phyloP scores from a whole-genome alignment of 1,140 invertebrate genomes.

The Vollenhovia emeryi region DNA sequence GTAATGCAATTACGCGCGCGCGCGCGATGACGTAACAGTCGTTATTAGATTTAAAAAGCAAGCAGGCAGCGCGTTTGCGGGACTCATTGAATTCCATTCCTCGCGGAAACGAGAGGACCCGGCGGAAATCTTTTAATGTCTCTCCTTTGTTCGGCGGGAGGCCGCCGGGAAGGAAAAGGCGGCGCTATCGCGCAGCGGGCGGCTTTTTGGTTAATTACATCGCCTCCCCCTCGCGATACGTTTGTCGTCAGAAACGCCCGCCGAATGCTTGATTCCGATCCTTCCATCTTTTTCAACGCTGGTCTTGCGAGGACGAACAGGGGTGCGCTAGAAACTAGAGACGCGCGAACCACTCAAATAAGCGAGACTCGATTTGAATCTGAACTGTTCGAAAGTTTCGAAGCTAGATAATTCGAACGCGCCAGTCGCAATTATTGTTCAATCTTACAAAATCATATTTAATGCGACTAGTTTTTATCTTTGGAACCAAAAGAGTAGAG shows the following conservation, averaged over 20 bases:
- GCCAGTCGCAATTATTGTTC: too few relatives aligned
- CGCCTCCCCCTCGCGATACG: background rate
- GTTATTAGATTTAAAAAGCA: constrained; percentile 45
- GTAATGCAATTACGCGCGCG: constrained; percentile 16
- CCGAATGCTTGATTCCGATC: background rate
- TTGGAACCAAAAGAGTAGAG: too few relatives aligned
- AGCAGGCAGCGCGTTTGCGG: constrained; percentile 52
- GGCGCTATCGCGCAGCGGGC: background rate
- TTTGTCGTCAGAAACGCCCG: background rate
- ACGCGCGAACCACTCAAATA: too few relatives aligned
- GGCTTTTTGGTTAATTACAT: constrained; percentile 40
- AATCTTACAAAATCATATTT: too few relatives aligned
- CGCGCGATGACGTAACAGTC: background rate
- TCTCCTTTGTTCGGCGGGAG: constrained; percentile 66
- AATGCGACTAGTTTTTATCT: too few relatives aligned
- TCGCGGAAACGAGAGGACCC: constrained; percentile 70
- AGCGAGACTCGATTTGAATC: too few relatives aligned
- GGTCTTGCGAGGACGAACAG: background rate
- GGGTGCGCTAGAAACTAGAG: too few relatives aligned
- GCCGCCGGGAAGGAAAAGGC: background rate
- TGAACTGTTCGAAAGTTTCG: too few relatives aligned
- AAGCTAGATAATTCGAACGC: too few relatives aligned
- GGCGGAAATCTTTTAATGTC: constrained; percentile 73
- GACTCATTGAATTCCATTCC: constrained; percentile 72
- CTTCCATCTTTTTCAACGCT: background rate